Evolutionary conservation across 2,113 vertebrate genomes (phyloP), one percentile per base, ranked within the genome.

Genomic region (Phaethornis superciliosus): DNA sequence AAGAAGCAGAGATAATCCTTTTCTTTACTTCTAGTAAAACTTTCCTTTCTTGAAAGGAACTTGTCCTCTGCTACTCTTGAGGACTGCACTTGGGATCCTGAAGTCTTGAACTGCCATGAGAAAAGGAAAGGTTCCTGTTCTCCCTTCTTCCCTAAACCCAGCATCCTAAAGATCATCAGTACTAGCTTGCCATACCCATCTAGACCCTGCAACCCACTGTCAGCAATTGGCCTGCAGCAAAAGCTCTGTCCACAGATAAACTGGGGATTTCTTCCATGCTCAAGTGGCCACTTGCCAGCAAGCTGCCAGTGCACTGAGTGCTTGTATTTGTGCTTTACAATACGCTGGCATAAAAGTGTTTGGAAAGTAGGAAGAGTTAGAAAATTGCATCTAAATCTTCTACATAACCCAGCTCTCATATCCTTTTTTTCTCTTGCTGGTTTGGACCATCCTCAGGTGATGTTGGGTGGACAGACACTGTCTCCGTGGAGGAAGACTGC

Each of bases 371-470:
- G 60, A 88, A 60, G 35, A 68, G 22, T 51, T 28, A 49, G 24
- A 32, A 77, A 92, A 81, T 11, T 33, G 59, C 55, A 81, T 20
- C 16, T 70, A 32, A 30, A 77, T 32, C 35, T 62, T 54, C 52
- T 24, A 35, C 14, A 46, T 33, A 37, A 63, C 14, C 6, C 49
- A 76, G 49, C 58, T 51, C 65, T 88, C 46, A 4, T 1, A 8
- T 54, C 13, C 6, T 32, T 69, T 67, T 79, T 80, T 62, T 6
- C 37, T 70, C 14, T 63, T 67, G 37, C 30, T 1, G 0, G 27
- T 58, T 56, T 58, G 46, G 68, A 88, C n/a, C 2, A 4, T 37
- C 8, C 44, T 62, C 0, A 0, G 20, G 55, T 0, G 0, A 74
- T 33, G 32, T 15, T 0, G 7, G 15, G 28, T 62, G 6, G 54